Evolutionary conservation across 64 coral and sea anemone genomes (phyloP).

Genomic region (Orbicella faveolata): DNA sequence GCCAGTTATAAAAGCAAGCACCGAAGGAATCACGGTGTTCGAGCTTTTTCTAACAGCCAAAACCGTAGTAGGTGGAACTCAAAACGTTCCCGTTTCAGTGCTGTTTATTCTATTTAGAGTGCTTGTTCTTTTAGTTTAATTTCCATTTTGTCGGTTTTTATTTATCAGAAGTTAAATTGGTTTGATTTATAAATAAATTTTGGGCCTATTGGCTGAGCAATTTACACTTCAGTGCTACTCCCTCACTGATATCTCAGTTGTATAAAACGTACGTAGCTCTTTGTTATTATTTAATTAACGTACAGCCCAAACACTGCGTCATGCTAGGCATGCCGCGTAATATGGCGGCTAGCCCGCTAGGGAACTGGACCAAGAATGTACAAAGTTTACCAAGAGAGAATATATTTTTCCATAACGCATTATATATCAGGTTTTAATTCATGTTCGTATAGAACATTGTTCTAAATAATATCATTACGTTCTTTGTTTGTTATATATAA

Average conservation of each 20-base stretch:
- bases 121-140: no score
- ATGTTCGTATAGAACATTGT: background rate
- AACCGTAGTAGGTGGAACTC: no score
- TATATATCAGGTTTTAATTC: conserved; percentile 4
- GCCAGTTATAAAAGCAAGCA: no score
- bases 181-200: no score
- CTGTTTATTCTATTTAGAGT: no score
- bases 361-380: conserved; percentile 23
- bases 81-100: no score
- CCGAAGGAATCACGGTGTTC: no score
- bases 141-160: no score
- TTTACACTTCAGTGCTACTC: background rate
- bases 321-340: conserved; percentile 55
- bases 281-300: background rate
- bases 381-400: conserved; percentile 41
- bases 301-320: conserved; percentile 2
- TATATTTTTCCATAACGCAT: conserved; percentile 50
- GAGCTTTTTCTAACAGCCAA: no score
- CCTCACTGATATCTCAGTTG: background rate
- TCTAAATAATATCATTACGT: background rate
- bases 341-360: conserved; percentile 34
- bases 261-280: background rate
- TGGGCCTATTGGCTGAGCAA: no score
- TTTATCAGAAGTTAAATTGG: no score
- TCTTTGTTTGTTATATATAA: background rate